Percentiles rank a stretch among this genome's conserved stretches.
Conservation (phyloP, 1,140 invertebrate genomes). For the Acromyrmex heyeri region DNA sequence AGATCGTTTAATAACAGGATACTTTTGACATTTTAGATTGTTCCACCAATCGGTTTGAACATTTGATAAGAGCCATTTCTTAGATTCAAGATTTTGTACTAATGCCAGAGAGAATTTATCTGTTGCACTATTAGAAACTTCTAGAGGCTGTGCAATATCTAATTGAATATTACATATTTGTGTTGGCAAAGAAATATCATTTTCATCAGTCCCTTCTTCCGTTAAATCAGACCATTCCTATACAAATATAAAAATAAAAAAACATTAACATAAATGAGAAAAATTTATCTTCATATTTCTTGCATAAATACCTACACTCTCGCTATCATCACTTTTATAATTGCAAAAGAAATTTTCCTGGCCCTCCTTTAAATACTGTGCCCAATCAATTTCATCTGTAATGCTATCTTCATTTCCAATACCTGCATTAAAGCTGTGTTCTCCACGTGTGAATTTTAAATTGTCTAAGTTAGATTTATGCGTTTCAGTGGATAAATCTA, state of each 20-base stretch:
- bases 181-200: constrained; percentile 35
- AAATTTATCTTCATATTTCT: not conserved
- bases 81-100: constrained; percentile 78
- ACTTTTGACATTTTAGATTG: constrained; percentile 78
- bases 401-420: constrained; percentile 73
- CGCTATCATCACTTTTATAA: constrained; percentile 80
- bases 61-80: constrained; percentile 83
- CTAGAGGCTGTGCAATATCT: constrained; percentile 21
- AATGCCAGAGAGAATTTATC: constrained; percentile 71
- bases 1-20: constrained; percentile 78
- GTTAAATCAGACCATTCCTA: constrained; percentile 79
- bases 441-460: constrained; percentile 65
- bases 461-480: constrained; percentile 77
- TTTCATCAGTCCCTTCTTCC: constrained; percentile 61
- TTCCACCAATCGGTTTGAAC: constrained; percentile 85
- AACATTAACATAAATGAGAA: too few species aligned
- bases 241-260: constrained; percentile 5
- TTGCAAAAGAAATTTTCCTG: constrained; percentile 81
- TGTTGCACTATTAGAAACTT: constrained; percentile 11
- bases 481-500: constrained; percentile 83
- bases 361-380: constrained; percentile 83
- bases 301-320: constrained; percentile 77
- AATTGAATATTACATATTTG: not conserved
- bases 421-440: constrained; percentile 67
- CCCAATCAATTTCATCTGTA: constrained; percentile 84